Evolutionary conservation across 2,113 vertebrate species (phyloP).

Genomic region (western clawed frog (Xenopus tropicalis)): UCB_Xtro_10.0 CM004450.2:58723501-58724000

Average conservation of each 20-base stretch:
- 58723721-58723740: constrained; percentile 2
- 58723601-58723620: too few relatives aligned
- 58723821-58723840: constrained; percentile 26
- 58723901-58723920: too few relatives aligned
- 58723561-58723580: too few relatives aligned
- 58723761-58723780: constrained; percentile 14
- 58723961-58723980: too few relatives aligned
- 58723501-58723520: too few relatives aligned
- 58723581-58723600: too few relatives aligned
- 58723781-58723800: background rate
- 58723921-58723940: constrained; percentile 4
- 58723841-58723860: constrained; percentile 14
- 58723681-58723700: constrained; percentile 5
- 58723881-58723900: too few relatives aligned
- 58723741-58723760: background rate
- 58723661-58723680: background rate
- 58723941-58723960: background rate
- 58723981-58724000: too few relatives aligned
- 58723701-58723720: constrained; percentile 1
- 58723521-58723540: too few relatives aligned
- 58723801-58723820: constrained; percentile 13
- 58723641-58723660: background rate
- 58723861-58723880: background rate
- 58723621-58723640: too few relatives aligned
- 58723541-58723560: too few relatives aligned